A percentile compares a stretch with the other conserved stretches of the same genome.
Evolutionary conservation across 2,113 vertebrate genomes (phyloP).

Genomic region (Toxotes chatareus): DNA sequence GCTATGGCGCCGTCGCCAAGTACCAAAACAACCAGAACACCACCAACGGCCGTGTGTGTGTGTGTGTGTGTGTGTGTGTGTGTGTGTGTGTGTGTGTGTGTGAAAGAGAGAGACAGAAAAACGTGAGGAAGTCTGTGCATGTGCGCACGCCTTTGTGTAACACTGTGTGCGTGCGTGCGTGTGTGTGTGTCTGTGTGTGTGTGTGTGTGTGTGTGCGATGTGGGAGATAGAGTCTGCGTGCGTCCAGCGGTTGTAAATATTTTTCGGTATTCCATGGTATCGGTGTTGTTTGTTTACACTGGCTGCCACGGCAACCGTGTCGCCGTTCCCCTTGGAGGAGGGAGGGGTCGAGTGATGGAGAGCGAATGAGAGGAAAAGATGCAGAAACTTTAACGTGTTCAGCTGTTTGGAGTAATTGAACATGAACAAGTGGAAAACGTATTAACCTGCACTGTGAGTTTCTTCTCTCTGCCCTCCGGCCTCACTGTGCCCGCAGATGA

Average conservation of each 20-base stretch:
- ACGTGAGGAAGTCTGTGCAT: background rate
- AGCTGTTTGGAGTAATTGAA: background rate
- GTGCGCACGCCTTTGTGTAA: background rate
- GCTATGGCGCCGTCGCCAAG: slow-evolving; percentile 54
- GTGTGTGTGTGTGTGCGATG: slow-evolving; percentile 1
- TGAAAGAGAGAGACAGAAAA: background rate
- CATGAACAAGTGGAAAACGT: background rate
- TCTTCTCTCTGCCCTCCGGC: too few relatives aligned
- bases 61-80: slow-evolving; percentile 17
- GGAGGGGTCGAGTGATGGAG: slow-evolving; percentile 45
- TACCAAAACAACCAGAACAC: slow-evolving; percentile 65
- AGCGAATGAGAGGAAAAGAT: slow-evolving; percentile 25
- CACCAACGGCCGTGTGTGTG: background rate
- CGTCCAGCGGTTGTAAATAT: slow-evolving; percentile 71
- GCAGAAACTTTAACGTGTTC: background rate
- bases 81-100: background rate
- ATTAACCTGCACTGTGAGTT: background rate
- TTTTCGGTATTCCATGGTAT: slow-evolving; percentile 78
- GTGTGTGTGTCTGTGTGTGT: background rate
- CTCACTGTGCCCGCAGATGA: too few relatives aligned
- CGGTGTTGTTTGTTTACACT: slow-evolving; percentile 67
- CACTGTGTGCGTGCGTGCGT: background rate
- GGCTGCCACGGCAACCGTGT: slow-evolving; percentile 55
- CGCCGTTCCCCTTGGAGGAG: slow-evolving; percentile 54
- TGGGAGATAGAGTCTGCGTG: background rate